Base-by-base conservation (phyloP, 1,140 invertebrate genomes). In the Bombus fervidus region DNA sequence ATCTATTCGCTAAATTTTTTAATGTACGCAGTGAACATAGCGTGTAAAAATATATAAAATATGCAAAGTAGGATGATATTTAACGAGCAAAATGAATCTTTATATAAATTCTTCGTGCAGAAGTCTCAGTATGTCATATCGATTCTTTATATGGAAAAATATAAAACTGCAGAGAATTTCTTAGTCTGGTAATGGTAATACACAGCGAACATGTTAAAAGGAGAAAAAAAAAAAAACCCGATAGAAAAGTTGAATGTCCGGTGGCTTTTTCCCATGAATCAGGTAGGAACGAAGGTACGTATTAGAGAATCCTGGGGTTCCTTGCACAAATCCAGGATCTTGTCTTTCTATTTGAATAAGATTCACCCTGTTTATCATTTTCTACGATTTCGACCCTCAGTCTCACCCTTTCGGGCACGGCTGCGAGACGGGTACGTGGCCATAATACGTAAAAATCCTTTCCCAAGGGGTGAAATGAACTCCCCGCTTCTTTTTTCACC, bases 341-440 rank as follows among this genome's bases (percentile, higher is more conserved):
- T 92, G 92, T 90, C 91, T 94, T 90, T 93, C 89, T 93, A 94
- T 94, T 94, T 94, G 92, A 94, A 94, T 94, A 94, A 94, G 93
- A 94, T 94, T 93, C 93, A 93, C 91, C 91, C 92, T 92, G 93
- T 94, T 94, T 94, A 94, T 94, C 91, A 94, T 94, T 94, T 94
- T 89, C 91, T 92, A 93, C 89, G 77, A 94, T 92, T 94, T 93
- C 86, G 81, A 86, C 89, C 84, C 82, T 92, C 86, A 53, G 72
- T 72, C 76, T 89, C 81, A 89, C 90, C 89, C 87, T 89, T 86
- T 91, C 83, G 82, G 81, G 72, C 41, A 47, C 68, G 64, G 76
- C 39, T 68, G 68, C 79, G 77, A 71, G 69, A 43, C 86, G 86
- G 81, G 66, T 89, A 87, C 72, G 64, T 62, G 83, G 82, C 43